Base-by-base conservation (phyloP, 2,888 invertebrate genomes). In the Neoaliturus tenellus region DNA sequence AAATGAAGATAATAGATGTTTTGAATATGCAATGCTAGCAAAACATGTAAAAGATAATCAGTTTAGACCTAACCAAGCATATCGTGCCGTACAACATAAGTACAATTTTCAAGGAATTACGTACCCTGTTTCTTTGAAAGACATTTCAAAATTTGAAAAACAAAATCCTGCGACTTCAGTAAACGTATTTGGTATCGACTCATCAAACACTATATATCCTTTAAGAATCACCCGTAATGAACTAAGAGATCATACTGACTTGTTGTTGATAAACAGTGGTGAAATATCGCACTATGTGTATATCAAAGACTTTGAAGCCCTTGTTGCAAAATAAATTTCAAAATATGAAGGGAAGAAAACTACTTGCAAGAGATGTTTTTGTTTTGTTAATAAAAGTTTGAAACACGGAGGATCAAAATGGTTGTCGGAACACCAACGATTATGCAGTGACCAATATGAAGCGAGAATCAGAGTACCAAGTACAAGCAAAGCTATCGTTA, bases 1-100 rank as follows among this genome's bases (percentile, higher is more conserved):
- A 28, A 78, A 41, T 41, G 23, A 23, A 28, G 28, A 78, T 31
- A 48, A 44, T 20, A 17, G 48, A 78, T 44, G 78, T 78, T 78
- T 78, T 48, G 48, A 44, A 28, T 78, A 78, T 41, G 78, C 41
- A 28, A 78, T 78, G 78, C 48, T 78, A 5, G 31, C 48, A 20
- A 78, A 78, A 31, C 31, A 20, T 67, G 31, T 67, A 17, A 6
- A 17, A 17, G 33, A 67, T 4, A 28, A 67, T 31, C 6, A 6
- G 14, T 1, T 31, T 17, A 12, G 28, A 67, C 67, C 67, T 4
- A 33, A 8, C 41, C 2, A 20, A 73, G 4, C 3, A 73, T 73
- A 41, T n/a, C 17, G 25, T 5, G 25, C 10, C 2, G 25, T 73
- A 5, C 4, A 12, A 39, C 14, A 73, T 41, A 73, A n/a, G 28